phyloP scores from a whole-genome alignment of 2,888 invertebrate genomes.

The Drosophila bunnanda region DNA sequence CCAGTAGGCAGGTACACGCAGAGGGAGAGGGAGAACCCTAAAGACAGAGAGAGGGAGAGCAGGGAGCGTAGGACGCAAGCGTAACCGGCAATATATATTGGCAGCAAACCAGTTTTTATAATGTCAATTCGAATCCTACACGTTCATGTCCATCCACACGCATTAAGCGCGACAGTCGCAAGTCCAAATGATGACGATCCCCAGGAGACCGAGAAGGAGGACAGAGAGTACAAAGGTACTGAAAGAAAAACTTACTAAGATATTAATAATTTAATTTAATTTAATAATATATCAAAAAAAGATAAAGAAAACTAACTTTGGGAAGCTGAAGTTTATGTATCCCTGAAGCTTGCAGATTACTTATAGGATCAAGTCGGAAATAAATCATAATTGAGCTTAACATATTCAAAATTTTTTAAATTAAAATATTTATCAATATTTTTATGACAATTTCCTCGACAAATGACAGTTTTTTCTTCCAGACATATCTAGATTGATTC shows the following conservation, averaged over 20 bases:
- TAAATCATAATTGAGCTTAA: no score
- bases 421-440: no score
- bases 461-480: no score
- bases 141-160: slow-evolving; percentile 75
- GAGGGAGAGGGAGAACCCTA: slow-evolving; percentile 1
- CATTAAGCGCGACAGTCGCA: slow-evolving; percentile 80
- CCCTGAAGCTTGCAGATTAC: no score
- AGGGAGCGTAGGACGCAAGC: slow-evolving; percentile 67
- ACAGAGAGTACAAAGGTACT: slow-evolving; percentile 13
- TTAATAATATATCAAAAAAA: background rate
- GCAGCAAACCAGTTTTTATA: slow-evolving; percentile 79
- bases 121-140: slow-evolving; percentile 80
- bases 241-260: background rate
- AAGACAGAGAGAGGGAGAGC: slow-evolving; percentile 1
- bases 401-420: no score
- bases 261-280: no score
- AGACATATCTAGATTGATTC: no score
- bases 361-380: no score
- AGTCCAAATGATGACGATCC: slow-evolving; percentile 75
- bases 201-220: slow-evolving; percentile 12
- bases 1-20: slow-evolving; percentile 72
- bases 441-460: no score
- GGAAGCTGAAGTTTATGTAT: no score
- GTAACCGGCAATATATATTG: slow-evolving; percentile 68
- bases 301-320: no score